Base-by-base conservation (phyloP, 1,140 invertebrate genomes). In the Drosophila suzukii region DNA sequence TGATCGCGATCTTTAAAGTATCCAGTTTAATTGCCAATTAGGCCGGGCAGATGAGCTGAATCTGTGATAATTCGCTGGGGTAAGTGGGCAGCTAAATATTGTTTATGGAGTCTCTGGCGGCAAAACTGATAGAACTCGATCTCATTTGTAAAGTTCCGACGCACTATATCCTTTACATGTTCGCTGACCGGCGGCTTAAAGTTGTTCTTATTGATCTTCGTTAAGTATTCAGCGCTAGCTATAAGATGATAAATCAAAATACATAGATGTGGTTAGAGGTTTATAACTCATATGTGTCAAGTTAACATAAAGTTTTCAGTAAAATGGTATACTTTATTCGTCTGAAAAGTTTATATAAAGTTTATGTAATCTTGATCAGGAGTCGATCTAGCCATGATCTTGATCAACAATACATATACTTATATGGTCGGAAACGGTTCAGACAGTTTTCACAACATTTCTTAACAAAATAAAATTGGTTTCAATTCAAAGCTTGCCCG, bases 101-200 rank as follows among this genome's bases (percentile, higher is more conserved):
- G 97, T 90, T 95, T 94, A 78, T 98, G 95, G 8, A 98, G 93
- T 80, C 97, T 93, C 91, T 98, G 97, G 78, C 95, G 95, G 88
- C 97, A 97, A 89, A 98, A 98, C 84, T 98, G 95, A 92, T 98
- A 98, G 91, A 98, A 97, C 90, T 98, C 97, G 20, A 98, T 97
- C 93, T 98, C 97, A 58, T 96, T 94, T 0, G 97, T 97, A 88
- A 98, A 97, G 91, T 98, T 98, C 46, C 94, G 94, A 67, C 97
- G 93, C 0, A 98, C 96, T n/a, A 97, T 95, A 27, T 97, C 95
- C 92, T 97, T 97, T 0, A 98, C 95, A 83, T 96, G 95, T 80
- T 97, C 96, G 41, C 96, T 96, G 0, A 98, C 97, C 3, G 96
- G 95, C 1, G 97, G 97, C 91, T 98, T 97, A 92, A 97, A 97